Conservation (phyloP, 23 tunicate species). For the Pegea sp. region DNA sequence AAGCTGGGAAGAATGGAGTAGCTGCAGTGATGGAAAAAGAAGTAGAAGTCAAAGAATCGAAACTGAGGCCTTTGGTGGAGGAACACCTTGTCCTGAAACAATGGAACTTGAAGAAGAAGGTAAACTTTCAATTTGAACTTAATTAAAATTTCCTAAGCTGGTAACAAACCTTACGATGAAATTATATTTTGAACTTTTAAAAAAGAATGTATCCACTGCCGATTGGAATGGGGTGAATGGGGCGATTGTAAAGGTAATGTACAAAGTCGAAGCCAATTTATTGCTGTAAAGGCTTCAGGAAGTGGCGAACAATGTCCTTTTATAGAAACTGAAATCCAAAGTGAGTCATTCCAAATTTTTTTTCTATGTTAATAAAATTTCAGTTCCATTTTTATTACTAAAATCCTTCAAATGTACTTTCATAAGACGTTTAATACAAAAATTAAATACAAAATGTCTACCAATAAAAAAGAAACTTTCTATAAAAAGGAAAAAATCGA, state of each 20-base stretch:
- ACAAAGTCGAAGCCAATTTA: slow-evolving; percentile 2
- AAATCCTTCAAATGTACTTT: no score
- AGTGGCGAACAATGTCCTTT: slow-evolving; percentile 30
- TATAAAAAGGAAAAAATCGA: no score
- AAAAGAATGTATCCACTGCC: slow-evolving; percentile 27
- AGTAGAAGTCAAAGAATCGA: slow-evolving; percentile 2
- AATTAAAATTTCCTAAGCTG: no score
- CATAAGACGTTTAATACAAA: no score
- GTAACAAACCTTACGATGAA: no score
- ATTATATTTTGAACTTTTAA: not conserved
- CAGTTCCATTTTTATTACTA: no score
- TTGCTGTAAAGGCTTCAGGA: slow-evolving; percentile 5
- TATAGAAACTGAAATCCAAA: slow-evolving; percentile 11
- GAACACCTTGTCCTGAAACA: slow-evolving; percentile 3
- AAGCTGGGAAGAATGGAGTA: slow-evolving; percentile 8
- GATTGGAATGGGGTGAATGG: slow-evolving; percentile 22
- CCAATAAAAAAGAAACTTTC: no score
- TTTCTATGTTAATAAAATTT: no score
- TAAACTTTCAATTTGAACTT: no score
- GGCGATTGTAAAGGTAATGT: slow-evolving; percentile 16
- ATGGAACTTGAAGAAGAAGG: slow-evolving; percentile 3
- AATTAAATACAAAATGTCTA: no score
- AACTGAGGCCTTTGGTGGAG: slow-evolving; percentile 1
- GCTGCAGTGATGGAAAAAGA: slow-evolving; percentile 2
- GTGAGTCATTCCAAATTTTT: no score